Evolutionary conservation across 2,113 vertebrate genomes (phyloP).

Genomic region (Oxyura jamaicensis): DNA sequence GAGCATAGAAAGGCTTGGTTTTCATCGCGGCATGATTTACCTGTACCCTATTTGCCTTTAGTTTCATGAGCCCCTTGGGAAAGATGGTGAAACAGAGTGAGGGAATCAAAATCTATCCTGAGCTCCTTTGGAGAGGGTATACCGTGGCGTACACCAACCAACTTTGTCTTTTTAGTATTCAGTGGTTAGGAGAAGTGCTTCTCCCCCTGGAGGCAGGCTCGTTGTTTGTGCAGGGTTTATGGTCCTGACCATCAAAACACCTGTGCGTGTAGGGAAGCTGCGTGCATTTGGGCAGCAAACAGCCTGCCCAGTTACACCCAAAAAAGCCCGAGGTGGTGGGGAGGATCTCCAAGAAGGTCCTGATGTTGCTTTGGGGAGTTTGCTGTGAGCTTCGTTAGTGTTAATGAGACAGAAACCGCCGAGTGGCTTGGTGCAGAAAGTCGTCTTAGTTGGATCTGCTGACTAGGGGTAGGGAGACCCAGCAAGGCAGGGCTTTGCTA

Average conservation of each 20-base stretch:
- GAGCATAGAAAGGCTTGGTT: background rate
- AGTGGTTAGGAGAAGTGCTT: background rate
- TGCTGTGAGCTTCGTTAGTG: no score
- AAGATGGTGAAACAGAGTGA: background rate
- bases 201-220: no score
- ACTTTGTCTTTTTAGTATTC: background rate
- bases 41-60: rapidly evolving
- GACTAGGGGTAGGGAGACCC: no score
- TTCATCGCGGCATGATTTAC: rapidly evolving
- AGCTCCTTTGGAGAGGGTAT: background rate
- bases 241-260: background rate
- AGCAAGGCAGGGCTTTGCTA: background rate
- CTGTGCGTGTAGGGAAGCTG: no score
- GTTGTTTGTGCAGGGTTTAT: background rate
- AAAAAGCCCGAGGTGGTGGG: background rate
- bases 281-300: background rate
- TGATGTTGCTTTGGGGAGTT: background rate
- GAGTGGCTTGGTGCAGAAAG: background rate
- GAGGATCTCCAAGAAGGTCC: background rate
- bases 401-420: background rate
- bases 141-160: no score
- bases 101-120: no score
- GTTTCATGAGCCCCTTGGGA: background rate
- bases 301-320: background rate
- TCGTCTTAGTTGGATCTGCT: rapidly evolving